Conservation (phyloP, 2,797 vertebrate genomes). For the Leucoraja ocellata region DNA sequence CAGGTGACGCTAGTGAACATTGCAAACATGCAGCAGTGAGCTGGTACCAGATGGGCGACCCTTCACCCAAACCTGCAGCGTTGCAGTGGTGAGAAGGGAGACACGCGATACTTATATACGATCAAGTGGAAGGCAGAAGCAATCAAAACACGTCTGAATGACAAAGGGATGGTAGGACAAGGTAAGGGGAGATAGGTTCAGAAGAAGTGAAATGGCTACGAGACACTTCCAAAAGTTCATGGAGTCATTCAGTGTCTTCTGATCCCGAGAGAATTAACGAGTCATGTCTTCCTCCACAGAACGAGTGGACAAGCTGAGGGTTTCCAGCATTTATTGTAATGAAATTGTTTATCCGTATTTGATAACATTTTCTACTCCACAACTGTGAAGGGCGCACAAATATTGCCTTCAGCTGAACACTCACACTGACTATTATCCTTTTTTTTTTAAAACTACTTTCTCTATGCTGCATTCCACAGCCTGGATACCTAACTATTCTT, state of each 20-base stretch:
- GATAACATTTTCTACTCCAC: background rate
- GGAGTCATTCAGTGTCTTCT: too few relatives aligned
- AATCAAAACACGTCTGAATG: background rate
- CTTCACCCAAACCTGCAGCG: background rate
- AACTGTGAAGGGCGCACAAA: background rate
- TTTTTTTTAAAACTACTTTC: background rate
- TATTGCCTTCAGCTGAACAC: background rate
- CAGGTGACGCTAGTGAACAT: background rate
- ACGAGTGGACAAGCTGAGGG: background rate
- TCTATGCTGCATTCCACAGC: background rate
- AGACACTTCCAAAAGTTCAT: background rate
- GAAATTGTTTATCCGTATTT: too few relatives aligned
- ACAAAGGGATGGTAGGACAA: background rate
- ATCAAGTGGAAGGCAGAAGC: background rate
- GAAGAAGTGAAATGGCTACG: background rate
- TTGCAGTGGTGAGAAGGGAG: too few relatives aligned
- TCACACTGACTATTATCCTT: background rate
- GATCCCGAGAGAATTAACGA: background rate
- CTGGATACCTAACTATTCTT: background rate
- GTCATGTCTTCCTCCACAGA: background rate
- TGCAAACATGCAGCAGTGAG: background rate
- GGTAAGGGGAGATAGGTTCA: background rate
- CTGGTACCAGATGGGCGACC: background rate
- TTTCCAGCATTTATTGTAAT: background rate
- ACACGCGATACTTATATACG: too few relatives aligned